A percentile compares a stretch with the other conserved stretches of the same genome.
Evolutionary conservation across 1,140 invertebrate genomes (phyloP).

Genomic region (Ceratina calcarata): DNA sequence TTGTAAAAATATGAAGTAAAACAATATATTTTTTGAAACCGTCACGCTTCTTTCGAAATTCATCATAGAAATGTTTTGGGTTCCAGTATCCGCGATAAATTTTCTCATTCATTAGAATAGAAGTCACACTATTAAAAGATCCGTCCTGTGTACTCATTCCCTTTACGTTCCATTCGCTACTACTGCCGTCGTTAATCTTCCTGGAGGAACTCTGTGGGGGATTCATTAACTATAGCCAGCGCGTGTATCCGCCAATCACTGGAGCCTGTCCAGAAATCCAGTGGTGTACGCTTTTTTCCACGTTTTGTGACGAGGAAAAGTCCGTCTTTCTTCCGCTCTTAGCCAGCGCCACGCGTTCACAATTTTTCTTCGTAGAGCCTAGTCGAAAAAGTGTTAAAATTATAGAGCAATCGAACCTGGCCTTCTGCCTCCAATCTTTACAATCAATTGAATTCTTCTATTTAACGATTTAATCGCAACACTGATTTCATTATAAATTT

Average conservation of each 20-base stretch:
- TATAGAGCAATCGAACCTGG: conserved; percentile 51
- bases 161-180: conserved; percentile 25
- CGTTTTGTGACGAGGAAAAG: conserved; percentile 16
- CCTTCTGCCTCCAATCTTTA: no score
- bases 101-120: background rate
- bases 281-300: conserved; percentile 30
- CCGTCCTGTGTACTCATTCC: conserved; percentile 12
- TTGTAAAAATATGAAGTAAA: no score
- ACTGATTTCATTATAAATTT: no score
- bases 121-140: conserved; percentile 41
- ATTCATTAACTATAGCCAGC: conserved; percentile 60
- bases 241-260: conserved; percentile 43
- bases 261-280: conserved; percentile 45
- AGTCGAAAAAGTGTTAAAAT: conserved; percentile 33
- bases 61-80: no score
- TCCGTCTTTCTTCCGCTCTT: conserved; percentile 10
- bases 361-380: background rate
- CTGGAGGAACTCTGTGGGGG: conserved; percentile 42
- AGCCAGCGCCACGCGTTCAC: conserved; percentile 17
- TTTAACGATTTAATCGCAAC: no score
- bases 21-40: no score
- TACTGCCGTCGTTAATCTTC: conserved; percentile 64
- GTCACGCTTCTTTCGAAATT: no score
- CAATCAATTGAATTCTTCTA: no score
- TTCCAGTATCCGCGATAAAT: no score